These are phyloP conservation scores for Microplitis demolitor DNA, from an alignment of 1,140 invertebrate genomes.

Conservation along the genomic window DNA sequence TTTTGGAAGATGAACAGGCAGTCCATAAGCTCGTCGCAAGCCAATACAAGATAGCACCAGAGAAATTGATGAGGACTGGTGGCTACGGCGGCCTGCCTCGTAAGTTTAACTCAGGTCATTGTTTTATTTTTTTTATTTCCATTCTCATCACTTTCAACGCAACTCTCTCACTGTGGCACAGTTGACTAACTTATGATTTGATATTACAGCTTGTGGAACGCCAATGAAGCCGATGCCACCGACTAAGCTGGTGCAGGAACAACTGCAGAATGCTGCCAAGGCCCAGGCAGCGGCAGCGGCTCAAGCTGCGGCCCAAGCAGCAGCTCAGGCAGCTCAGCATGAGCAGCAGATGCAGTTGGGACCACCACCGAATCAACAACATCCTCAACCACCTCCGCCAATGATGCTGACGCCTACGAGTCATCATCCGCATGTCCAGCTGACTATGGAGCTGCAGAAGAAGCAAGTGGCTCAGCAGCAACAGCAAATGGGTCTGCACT, in stretches of 20 bases:
- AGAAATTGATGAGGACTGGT: conserved; percentile 93
- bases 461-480: conserved; percentile 66
- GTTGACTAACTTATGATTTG: neutral
- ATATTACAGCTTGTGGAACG: conserved; percentile 69
- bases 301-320: conserved; percentile 55
- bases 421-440: conserved; percentile 50
- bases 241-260: conserved; percentile 74
- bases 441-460: conserved; percentile 70
- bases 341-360: conserved; percentile 56
- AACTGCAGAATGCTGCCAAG: conserved; percentile 62
- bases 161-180: neutral
- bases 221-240: conserved; percentile 78
- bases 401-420: conserved; percentile 57
- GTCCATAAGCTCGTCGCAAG: conserved; percentile 95
- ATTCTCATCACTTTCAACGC: neutral
- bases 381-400: conserved; percentile 51
- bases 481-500: conserved; percentile 63
- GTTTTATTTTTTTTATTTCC: neutral
- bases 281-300: conserved; percentile 51
- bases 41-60: conserved; percentile 96
- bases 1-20: conserved; percentile 95
- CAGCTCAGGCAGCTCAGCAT: conserved; percentile 56
- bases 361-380: conserved; percentile 52
- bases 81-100: conserved; percentile 85
- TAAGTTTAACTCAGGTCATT: conserved; percentile 66